Evolutionary conservation across 2,113 vertebrate species (phyloP).

Genomic region (Salvelinus alpinus): DNA sequence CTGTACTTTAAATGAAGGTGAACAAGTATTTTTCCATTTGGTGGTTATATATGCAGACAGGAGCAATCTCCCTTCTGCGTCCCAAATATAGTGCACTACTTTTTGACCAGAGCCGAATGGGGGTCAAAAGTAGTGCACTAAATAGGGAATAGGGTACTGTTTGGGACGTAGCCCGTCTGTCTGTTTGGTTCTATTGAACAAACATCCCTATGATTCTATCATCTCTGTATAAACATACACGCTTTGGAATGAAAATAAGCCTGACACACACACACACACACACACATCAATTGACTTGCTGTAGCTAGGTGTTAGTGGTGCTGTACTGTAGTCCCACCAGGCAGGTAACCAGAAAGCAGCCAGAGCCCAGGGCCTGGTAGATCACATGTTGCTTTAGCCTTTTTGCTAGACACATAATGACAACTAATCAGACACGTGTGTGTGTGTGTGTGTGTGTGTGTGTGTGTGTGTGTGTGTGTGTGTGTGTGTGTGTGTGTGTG

Average conservation of each 20-base stretch:
- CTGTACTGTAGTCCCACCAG: not conserved
- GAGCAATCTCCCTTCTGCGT: conserved; percentile 15
- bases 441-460: no score
- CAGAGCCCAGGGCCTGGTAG: conserved; percentile 9
- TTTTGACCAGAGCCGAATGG: no score
- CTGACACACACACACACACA: no score
- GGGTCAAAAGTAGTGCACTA: no score
- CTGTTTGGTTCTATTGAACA: conserved; percentile 40
- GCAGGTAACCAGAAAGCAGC: conserved; percentile 18
- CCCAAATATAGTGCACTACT: no score
- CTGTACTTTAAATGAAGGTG: conserved; percentile 49
- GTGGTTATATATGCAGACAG: conserved; percentile 13
- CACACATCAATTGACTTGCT: conserved; percentile 18
- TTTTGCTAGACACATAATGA: conserved; percentile 58
- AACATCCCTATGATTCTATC: conserved; percentile 15
- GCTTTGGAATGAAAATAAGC: conserved; percentile 44
- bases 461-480: no score
- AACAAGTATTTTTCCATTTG: conserved; percentile 48
- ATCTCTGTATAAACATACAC: conserved; percentile 31
- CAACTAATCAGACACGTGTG: conserved; percentile 71
- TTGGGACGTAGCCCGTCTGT: not conserved
- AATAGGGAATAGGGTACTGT: no score
- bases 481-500: no score
- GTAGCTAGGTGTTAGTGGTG: not conserved
- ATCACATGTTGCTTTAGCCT: conserved; percentile 53